phyloP scores from a whole-genome alignment of 2,113 vertebrate genomes.

The Sapayoa aenigma region DNA sequence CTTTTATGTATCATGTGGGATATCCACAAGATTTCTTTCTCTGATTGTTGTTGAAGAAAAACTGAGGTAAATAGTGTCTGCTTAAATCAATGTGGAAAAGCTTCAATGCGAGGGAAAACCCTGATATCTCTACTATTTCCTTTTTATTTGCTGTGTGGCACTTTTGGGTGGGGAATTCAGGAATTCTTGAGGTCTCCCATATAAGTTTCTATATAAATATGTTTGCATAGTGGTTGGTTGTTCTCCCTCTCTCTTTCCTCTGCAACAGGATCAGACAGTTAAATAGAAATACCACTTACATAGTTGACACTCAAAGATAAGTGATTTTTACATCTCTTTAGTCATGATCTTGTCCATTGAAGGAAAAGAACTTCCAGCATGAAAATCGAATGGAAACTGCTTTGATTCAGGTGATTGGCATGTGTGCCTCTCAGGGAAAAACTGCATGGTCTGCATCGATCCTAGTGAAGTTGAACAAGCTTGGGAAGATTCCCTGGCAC shows the following conservation, averaged over 20 bases:
- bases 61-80: neutral
- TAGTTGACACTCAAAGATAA: neutral
- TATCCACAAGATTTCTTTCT: neutral
- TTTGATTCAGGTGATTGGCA: neutral
- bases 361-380: neutral
- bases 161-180: neutral
- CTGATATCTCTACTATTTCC: neutral
- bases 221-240: neutral
- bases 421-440: neutral
- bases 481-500: slow-evolving; percentile 2
- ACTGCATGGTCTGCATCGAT: neutral
- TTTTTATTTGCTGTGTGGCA: neutral
- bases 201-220: neutral
- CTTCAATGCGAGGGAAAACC: neutral
- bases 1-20: neutral
- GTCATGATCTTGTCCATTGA: neutral
- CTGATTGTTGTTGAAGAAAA: neutral
- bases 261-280: neutral
- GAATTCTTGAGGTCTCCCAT: neutral
- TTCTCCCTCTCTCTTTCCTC: neutral
- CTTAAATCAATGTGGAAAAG: neutral
- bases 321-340: neutral
- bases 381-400: neutral
- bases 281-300: neutral
- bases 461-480: neutral